These are phyloP conservation scores for Notothenia rossii DNA, from an alignment of 2,113 vertebrate genomes.

Conservation along the genomic window DNA sequence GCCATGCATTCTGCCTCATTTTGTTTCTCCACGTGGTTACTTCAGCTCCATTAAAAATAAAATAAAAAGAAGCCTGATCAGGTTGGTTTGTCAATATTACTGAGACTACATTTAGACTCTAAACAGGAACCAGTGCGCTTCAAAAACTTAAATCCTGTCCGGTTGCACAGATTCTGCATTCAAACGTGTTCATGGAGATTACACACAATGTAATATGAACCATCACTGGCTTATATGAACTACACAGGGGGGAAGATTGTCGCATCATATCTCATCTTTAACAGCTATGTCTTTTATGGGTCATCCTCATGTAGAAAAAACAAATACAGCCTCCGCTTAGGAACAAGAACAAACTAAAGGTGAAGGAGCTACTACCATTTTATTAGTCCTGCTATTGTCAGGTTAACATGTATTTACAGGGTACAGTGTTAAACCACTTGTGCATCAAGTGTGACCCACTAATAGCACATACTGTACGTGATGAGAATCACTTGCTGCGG, in stretches of 20 bases:
- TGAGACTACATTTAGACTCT: too few species aligned
- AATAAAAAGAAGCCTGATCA: too few species aligned
- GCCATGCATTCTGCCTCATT: too few species aligned
- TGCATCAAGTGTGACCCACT: slow-evolving; percentile 63
- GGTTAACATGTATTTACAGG: slow-evolving; percentile 57
- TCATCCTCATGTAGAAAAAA: slow-evolving; percentile 8
- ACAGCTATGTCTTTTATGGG: background rate
- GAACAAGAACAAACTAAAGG: slow-evolving; percentile 23
- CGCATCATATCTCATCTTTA: background rate
- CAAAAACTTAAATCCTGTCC: too few species aligned
- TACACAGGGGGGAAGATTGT: background rate
- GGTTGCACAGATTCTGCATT: too few species aligned
- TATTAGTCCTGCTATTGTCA: slow-evolving; percentile 61
- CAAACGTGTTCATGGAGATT: too few species aligned
- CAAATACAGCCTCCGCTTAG: background rate
- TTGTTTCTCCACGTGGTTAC: too few species aligned
- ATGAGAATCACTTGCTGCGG: slow-evolving; percentile 50
- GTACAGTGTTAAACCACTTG: slow-evolving; percentile 65
- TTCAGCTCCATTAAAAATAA: too few species aligned
- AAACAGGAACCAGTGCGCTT: too few species aligned
- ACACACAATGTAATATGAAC: background rate
- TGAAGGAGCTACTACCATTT: slow-evolving; percentile 53
- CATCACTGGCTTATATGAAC: background rate
- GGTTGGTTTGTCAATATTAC: too few species aligned
- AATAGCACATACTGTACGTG: slow-evolving; percentile 47